Evolutionary conservation across 2,113 vertebrate genomes (phyloP), one percentile per base, ranked within the genome.

Genomic region (Paramisgurnus dabryanus): DNA sequence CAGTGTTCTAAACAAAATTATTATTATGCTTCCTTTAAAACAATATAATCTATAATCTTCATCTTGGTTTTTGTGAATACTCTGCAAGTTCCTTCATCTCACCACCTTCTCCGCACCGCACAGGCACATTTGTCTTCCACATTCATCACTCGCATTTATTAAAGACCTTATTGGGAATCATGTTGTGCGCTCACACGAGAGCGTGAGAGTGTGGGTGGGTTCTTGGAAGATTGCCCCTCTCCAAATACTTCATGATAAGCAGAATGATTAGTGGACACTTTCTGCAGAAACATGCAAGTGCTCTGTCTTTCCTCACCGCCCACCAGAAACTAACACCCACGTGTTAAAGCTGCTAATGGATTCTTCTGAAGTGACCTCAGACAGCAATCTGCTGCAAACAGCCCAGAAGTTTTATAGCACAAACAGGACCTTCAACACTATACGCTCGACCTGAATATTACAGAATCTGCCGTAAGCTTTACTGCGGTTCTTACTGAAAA

Each of bases 141-240:
- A 45, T 57, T 49, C 45, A 39, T 76, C 27, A 49, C 74, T 66
- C 6, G 2, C 12, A 17, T 77, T 65, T 13, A 55, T 66, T 77
- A 77, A 77, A 77, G 47, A 27, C 17, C 34, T 39, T 39, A 53
- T 67, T 15, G 47, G 41, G 75, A 34, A 41, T 66, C 63, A 27
- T 17, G 34, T 67, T 9, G 47, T 1, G 47, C 41, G 12, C 27
- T 18, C 60, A 39, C 34, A 75, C 11, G 34, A 40, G 74, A 66
- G 47, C 3, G 57, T 66, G 61, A 77, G 10, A 34, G 17, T 66
- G 75, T 67, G 63, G 75, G 75, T 65, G 75, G 61, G n/a, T 66
- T 77, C 27, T 77, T 64, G 75, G 75, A 77, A 77, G 60, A 77
- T 53, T 77, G 63, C 49, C 17, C 75, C 63, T 77, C 75, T 77